Conservation (phyloP, 2,797 vertebrate genomes). For the Steatocranus sp. region DNA sequence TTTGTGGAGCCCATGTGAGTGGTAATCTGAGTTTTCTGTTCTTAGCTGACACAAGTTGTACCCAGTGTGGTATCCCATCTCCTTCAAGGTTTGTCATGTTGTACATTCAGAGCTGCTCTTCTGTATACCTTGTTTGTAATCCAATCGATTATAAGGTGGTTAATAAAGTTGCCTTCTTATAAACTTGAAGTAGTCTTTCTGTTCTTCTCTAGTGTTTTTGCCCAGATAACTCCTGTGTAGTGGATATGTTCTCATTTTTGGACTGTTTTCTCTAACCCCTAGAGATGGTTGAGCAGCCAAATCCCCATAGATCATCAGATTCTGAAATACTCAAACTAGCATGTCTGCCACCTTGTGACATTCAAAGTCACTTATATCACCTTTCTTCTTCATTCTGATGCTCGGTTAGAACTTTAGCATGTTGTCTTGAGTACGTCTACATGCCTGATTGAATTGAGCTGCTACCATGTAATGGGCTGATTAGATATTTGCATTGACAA, state of each 20-base stretch:
- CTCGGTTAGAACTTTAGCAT: not conserved
- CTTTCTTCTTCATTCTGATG: not conserved
- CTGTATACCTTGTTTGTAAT: not conserved
- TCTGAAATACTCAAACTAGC: not conserved
- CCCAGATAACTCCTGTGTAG: not conserved
- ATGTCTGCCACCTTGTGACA: not conserved
- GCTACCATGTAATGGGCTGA: not conserved
- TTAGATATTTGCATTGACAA: not conserved
- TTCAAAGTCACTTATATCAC: not conserved
- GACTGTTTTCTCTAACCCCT: not conserved
- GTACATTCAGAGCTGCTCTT: not conserved
- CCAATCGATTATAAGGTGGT: not conserved
- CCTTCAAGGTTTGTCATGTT: not conserved
- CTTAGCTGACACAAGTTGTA: not conserved
- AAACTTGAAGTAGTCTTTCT: not conserved
- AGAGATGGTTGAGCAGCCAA: not conserved
- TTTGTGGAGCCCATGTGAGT: not conserved
- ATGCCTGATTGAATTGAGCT: not conserved
- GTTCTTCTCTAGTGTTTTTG: not conserved
- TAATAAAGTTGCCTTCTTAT: not conserved
- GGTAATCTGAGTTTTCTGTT: not conserved
- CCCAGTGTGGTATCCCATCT: not conserved
- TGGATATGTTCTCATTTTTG: not conserved
- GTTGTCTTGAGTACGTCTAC: not conserved
- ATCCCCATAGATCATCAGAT: not conserved